A percentile compares a stretch with the other conserved stretches of the same genome.
These are phyloP conservation scores for Monomorium pharaonis DNA, from an alignment of 1,140 invertebrate genomes.

Conservation along the genomic window DNA sequence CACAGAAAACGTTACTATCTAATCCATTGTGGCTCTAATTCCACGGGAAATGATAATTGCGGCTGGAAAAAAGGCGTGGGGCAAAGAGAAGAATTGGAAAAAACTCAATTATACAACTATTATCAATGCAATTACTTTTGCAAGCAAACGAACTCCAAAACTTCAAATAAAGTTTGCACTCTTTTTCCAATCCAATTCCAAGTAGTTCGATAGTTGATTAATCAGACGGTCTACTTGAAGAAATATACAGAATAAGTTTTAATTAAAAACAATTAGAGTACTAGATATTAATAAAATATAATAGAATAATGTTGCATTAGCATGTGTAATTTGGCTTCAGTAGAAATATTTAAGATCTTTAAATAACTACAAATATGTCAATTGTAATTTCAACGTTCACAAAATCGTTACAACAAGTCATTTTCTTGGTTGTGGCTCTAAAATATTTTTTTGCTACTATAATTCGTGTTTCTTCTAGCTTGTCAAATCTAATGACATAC, in stretches of 20 bases:
- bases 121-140: neutral
- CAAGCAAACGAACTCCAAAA: neutral
- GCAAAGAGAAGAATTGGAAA: neutral
- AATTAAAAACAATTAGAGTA: neutral
- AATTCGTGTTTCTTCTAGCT: no score
- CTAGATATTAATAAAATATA: neutral
- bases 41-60: neutral
- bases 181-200: neutral
- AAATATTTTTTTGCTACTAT: neutral
- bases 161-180: neutral
- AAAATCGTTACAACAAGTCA: neutral
- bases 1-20: constrained; percentile 27
- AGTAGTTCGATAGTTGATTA: no score
- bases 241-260: neutral
- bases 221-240: neutral
- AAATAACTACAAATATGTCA: neutral
- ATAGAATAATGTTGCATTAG: neutral
- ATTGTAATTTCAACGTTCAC: neutral
- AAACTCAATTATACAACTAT: neutral
- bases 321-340: neutral
- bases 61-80: neutral
- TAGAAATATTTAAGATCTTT: neutral
- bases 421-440: neutral
- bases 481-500: neutral
- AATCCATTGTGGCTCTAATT: neutral